Base-by-base conservation (phyloP, 2,797 vertebrate species). In the Pipistrellus kuhlii region DNA sequence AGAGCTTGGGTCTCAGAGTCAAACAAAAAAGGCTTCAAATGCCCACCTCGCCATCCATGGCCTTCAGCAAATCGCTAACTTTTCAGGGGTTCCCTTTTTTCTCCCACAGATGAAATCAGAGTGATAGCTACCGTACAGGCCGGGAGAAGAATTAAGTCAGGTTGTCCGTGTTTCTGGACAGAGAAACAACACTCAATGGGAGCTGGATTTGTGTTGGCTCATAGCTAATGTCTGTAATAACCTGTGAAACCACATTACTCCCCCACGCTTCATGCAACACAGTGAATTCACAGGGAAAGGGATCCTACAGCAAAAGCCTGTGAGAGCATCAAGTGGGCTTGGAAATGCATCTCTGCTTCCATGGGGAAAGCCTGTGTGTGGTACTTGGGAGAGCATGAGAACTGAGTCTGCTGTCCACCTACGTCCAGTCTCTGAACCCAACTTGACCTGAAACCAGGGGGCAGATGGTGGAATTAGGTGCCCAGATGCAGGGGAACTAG, bases 131-230 rank as follows among this genome's bases (percentile, higher is more conserved):
- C 41, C 23, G 75, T 23, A 15, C 0, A 30, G 23, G 44, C 48
- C n/a, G 32, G 84, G 77, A 51, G 9, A 14, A 68, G 69, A 32
- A 85, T 90, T 91, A 85, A 90, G 27, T 76, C 77, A 71, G 53
- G 20, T 17, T 44, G 2, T 69, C 4, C 44, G 8, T 82, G 32
- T 66, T 71, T 14, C 48, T n/a, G 53, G 69, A 41, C 5, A 53
- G 51, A 91, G 51, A 35, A 93, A 46, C n/a, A 55, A 9, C 10
- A 21, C 41, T 30, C 0, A 5, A 62, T 72, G 53, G 13, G 53
- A 80, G n/a, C 46, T 64, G 11, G 62, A 9, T 75, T 90, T 62
- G 11, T 84, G 64, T 48, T 57, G 38, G 18, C 7, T 48, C 48
- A 59, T 59, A 48, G 32, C 21, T 75, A 17, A 76, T 59, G 21